Conservation (phyloP, 2,113 vertebrate genomes). For the Rhabdomys dilectus region DNA sequence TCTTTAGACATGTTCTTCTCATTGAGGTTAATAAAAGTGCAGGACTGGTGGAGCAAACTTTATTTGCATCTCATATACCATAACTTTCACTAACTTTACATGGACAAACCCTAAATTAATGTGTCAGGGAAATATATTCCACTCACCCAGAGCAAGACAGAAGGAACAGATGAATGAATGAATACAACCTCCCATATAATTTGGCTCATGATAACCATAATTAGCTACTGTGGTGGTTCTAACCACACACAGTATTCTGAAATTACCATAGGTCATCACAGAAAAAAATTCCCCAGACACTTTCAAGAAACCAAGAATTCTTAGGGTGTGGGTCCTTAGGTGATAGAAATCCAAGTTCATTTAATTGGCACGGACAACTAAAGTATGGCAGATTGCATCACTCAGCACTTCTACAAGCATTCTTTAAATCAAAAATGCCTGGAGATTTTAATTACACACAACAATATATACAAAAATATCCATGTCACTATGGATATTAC, state of each 20-base stretch:
- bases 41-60: not conserved
- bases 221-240: not conserved
- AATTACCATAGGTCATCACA: not conserved
- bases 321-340: not conserved
- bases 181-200: not conserved
- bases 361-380: not conserved
- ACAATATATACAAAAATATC: not conserved
- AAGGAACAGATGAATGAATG: not conserved
- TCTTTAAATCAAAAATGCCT: not conserved
- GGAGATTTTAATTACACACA: not conserved
- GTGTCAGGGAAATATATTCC: not conserved
- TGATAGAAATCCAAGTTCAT: not conserved
- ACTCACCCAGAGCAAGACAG: not conserved
- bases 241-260: not conserved
- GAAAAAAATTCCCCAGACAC: not conserved
- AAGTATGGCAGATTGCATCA: not conserved
- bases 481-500: not conserved
- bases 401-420: not conserved
- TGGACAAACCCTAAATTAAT: not conserved
- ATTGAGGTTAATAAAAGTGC: not conserved
- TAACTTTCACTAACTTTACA: not conserved
- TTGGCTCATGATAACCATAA: not conserved
- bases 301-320: not conserved
- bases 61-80: not conserved
- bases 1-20: not conserved